phyloP scores from a whole-genome alignment of 2,797 vertebrate genomes.

The Anomalospiza imberbis region DNA sequence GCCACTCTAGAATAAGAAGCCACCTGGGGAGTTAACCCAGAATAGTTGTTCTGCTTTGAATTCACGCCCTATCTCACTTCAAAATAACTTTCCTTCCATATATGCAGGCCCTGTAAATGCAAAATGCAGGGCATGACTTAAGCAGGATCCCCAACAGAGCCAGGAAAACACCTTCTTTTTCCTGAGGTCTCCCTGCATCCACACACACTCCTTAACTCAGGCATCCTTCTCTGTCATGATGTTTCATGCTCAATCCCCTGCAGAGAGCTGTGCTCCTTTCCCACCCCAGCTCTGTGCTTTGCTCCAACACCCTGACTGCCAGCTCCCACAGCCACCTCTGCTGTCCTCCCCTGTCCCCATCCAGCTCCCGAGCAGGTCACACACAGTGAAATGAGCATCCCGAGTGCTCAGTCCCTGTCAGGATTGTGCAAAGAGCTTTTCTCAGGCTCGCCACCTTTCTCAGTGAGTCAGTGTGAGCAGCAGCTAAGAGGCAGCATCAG shows the following conservation, averaged over 20 bases:
- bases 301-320: not conserved
- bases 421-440: not conserved
- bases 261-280: not conserved
- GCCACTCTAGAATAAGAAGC: conserved; percentile 21
- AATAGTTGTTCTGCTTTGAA: conserved; percentile 53
- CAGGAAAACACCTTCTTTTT: not conserved
- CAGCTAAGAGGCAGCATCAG: not conserved
- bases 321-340: not conserved
- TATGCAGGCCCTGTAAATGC: not conserved
- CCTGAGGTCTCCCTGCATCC: not conserved
- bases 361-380: not conserved
- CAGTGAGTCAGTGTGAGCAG: not conserved
- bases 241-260: not conserved
- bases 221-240: not conserved
- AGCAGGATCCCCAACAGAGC: not conserved
- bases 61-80: not conserved
- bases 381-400: not conserved
- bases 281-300: not conserved
- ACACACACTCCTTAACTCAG: rapidly evolving
- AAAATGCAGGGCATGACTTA: not conserved
- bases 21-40: conserved; percentile 61
- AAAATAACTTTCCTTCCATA: not conserved
- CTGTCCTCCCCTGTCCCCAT: not conserved
- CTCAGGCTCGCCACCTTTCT: not conserved
- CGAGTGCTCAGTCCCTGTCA: rapidly evolving